These are phyloP conservation scores for Telenomus remus DNA, from an alignment of 1,140 invertebrate species.

Conservation along the genomic window DNA sequence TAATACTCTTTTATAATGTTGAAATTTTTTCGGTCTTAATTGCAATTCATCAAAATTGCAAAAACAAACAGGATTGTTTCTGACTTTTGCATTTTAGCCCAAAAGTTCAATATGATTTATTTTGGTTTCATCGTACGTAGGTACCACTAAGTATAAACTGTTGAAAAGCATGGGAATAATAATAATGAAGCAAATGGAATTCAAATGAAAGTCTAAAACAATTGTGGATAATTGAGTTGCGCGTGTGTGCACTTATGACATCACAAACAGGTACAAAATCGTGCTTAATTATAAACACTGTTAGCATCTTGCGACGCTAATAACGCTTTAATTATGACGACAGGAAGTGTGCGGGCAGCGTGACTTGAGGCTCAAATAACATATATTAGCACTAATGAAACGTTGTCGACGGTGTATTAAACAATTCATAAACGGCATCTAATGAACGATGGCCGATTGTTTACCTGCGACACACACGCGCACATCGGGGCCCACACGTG, in stretches of 20 bases:
- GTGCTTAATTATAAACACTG: neutral
- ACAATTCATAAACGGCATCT: slow-evolving; percentile 43
- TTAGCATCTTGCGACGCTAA: neutral
- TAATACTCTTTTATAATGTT: too few relatives aligned
- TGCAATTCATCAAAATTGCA: too few relatives aligned
- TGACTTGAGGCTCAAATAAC: slow-evolving; percentile 17
- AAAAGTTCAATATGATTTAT: too few relatives aligned
- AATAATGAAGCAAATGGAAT: too few relatives aligned
- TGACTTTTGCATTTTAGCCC: too few relatives aligned
- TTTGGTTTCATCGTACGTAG: too few relatives aligned
- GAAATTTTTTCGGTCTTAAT: too few relatives aligned
- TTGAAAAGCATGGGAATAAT: too few relatives aligned
- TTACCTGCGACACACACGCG: slow-evolving; percentile 38
- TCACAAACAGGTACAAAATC: neutral
- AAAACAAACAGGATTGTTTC: too few relatives aligned
- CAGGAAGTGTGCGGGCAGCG: neutral
- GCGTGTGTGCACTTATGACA: neutral
- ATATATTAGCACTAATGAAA: slow-evolving; percentile 39
- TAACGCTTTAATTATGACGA: slow-evolving; percentile 14
- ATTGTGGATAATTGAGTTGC: too few relatives aligned
- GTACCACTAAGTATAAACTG: too few relatives aligned
- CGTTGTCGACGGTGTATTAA: slow-evolving; percentile 25
- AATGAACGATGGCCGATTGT: slow-evolving; percentile 40
- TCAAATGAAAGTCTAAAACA: too few relatives aligned
- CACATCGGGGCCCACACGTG: slow-evolving; percentile 37